Evolutionary conservation across 2,797 vertebrate genomes (phyloP).

Genomic region (Clarias fuscus): DNA sequence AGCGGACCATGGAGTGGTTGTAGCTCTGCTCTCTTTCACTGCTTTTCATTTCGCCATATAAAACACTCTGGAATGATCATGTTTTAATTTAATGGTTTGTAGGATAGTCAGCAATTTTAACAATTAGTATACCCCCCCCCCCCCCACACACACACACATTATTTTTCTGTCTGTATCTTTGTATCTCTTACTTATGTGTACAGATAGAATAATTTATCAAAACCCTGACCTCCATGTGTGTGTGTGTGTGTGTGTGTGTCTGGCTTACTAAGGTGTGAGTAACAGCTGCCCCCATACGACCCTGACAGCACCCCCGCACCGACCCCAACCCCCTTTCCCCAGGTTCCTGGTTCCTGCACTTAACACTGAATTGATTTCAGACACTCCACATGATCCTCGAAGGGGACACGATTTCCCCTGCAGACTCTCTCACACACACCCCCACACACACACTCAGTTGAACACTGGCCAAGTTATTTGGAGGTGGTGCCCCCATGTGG

Average conservation of each 20-base stretch:
- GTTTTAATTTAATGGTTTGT: background rate
- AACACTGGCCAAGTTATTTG: conserved; percentile 51
- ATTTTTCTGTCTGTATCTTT: background rate
- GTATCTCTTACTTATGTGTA: background rate
- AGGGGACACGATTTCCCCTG: conserved; percentile 43
- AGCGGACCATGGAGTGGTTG: conserved; percentile 1
- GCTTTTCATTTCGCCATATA: background rate
- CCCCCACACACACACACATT: background rate
- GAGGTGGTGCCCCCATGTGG: conserved; percentile 38
- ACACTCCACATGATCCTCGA: conserved; percentile 68
- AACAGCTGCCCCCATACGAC: conserved; percentile 58
- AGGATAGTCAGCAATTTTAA: background rate
- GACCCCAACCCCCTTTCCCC: conserved; percentile 52
- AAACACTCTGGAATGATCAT: background rate
- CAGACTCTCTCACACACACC: conserved; percentile 51
- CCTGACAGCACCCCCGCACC: conserved; percentile 41
- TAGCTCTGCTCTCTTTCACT: conserved; percentile 7
- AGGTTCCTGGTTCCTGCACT: conserved; percentile 75
- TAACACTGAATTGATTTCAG: conserved; percentile 83
- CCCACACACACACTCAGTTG: conserved; percentile 56
- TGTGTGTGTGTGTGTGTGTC: conserved; percentile 50
- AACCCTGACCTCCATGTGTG: background rate
- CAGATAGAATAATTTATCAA: background rate
- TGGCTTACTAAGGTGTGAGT: conserved; percentile 69
- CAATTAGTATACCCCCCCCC: background rate